These are phyloP conservation scores for Tiliqua scincoides DNA, from an alignment of 2,113 vertebrate species.

Conservation along the genomic window DNA sequence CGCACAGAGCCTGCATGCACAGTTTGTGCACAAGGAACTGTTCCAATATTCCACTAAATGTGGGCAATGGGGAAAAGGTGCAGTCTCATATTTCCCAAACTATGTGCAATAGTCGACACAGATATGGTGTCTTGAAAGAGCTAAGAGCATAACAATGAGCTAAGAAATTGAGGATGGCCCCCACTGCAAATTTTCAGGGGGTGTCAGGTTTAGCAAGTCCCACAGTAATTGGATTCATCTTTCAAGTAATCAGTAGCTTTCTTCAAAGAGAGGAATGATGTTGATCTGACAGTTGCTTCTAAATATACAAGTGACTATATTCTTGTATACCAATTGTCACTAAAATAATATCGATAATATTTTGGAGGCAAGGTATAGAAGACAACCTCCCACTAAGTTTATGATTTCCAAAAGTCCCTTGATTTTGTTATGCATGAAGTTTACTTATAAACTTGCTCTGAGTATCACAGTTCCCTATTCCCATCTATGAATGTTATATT, in stretches of 20 bases:
- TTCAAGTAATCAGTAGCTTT: not conserved
- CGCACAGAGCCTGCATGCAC: not conserved
- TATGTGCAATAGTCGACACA: not conserved
- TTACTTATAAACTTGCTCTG: conserved; percentile 5
- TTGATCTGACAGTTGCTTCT: not conserved
- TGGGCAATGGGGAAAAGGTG: too few relatives aligned
- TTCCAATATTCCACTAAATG: not conserved
- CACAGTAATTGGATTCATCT: not conserved
- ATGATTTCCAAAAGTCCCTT: not conserved
- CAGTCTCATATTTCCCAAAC: not conserved
- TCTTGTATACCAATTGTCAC: not conserved
- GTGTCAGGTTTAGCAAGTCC: conserved; percentile 17
- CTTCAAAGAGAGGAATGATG: conserved; percentile 10
- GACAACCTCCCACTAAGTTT: not conserved
- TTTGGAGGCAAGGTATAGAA: not conserved
- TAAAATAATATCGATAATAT: not conserved
- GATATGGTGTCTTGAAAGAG: not conserved
- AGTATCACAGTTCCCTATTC: not conserved
- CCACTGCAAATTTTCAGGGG: not conserved
- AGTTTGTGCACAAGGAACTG: not conserved
- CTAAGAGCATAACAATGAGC: conserved; percentile 8
- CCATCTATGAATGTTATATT: not conserved
- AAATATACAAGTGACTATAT: not conserved
- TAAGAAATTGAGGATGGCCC: not conserved
- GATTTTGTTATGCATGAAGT: not conserved